phyloP scores from a whole-genome alignment of 2,113 vertebrate genomes.

The Pterocles gutturalis region DNA sequence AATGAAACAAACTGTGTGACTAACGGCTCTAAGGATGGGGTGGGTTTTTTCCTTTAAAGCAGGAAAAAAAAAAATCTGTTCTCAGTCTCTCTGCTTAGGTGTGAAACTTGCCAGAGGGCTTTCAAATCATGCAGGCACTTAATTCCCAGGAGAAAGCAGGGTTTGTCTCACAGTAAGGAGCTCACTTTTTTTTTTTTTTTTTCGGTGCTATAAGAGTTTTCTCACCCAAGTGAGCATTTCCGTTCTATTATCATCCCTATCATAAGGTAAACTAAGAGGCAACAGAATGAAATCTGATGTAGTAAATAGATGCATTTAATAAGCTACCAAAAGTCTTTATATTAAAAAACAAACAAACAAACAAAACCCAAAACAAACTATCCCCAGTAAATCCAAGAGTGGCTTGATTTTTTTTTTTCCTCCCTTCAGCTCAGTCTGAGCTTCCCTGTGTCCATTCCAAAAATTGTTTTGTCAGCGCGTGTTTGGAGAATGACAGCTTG shows the following conservation, averaged over 20 bases:
- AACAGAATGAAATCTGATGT: background rate
- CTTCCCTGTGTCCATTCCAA: background rate
- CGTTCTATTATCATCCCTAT: background rate
- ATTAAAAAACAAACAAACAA: background rate
- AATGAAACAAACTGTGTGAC: background rate
- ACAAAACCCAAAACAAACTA: background rate
- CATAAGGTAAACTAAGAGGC: background rate
- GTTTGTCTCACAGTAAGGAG: background rate
- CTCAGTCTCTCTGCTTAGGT: background rate
- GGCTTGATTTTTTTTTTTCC: background rate
- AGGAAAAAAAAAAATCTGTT: background rate
- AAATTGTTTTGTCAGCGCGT: background rate
- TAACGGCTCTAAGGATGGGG: background rate
- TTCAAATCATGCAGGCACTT: background rate
- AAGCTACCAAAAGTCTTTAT: background rate
- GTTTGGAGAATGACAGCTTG: background rate
- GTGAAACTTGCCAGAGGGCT: constrained; percentile 18
- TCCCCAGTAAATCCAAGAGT: background rate
- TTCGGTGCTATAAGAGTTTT: background rate
- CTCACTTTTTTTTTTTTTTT: background rate
- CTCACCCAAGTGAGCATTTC: background rate
- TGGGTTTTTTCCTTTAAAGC: background rate
- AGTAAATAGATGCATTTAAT: background rate
- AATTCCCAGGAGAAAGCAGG: background rate
- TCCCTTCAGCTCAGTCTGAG: background rate